phyloP scores from a whole-genome alignment of 2,113 vertebrate species.

The Pongo pygmaeus region DNA sequence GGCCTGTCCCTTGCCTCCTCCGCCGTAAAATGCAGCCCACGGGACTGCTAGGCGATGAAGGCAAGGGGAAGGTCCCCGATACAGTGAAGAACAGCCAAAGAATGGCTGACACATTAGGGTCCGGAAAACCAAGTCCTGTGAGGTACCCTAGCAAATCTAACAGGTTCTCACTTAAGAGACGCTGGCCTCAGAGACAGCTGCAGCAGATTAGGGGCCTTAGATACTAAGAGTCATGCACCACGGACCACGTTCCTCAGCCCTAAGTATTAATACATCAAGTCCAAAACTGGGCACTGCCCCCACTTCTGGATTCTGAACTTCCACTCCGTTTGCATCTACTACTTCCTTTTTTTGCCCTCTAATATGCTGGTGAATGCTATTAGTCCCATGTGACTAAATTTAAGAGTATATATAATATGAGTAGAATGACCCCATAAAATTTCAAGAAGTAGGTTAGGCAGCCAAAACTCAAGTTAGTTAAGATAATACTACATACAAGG shows the following conservation, averaged over 20 bases:
- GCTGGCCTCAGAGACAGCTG: neutral
- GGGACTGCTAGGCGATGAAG: neutral
- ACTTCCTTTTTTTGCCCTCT: neutral
- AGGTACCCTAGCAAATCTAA: neutral
- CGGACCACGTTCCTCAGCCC: neutral
- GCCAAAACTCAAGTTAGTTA: neutral
- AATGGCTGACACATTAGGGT: neutral
- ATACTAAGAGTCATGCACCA: neutral
- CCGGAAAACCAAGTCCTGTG: neutral
- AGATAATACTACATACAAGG: neutral
- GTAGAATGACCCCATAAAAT: neutral
- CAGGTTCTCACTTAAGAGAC: neutral
- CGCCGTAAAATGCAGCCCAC: neutral
- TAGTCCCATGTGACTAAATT: constrained; percentile 2
- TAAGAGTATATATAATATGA: neutral
- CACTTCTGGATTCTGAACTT: neutral
- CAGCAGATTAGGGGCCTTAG: neutral
- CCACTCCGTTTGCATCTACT: neutral
- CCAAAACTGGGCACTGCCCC: neutral
- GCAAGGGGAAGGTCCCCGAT: neutral
- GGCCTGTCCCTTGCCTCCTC: neutral
- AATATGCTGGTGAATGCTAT: neutral
- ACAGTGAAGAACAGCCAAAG: neutral
- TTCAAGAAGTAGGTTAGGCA: neutral
- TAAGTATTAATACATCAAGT: neutral